Evolutionary conservation across 30 jellyfish, hydroid and myxozoan species (phyloP).

Genomic region (Cassiopea andromeda): DNA sequence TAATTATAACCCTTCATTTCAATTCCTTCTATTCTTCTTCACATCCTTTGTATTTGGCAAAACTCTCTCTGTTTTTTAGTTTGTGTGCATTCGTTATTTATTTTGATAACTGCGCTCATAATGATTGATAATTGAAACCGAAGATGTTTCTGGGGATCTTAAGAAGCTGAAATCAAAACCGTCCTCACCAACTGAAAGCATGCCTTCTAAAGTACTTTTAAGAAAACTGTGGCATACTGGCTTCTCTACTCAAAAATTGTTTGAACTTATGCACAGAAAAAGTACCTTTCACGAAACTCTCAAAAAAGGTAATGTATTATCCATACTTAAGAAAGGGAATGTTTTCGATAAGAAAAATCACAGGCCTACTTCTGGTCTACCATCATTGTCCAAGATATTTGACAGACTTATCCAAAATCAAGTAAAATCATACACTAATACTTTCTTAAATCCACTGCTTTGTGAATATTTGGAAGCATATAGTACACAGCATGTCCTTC

Average conservation of each 20-base stretch:
- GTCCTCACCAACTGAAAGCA: conserved; percentile 11
- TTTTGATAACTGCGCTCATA: not conserved
- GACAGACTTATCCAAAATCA: conserved; percentile 7
- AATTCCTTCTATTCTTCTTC: not conserved
- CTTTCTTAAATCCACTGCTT: not conserved
- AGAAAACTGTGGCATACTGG: not conserved
- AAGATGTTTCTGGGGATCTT: not conserved
- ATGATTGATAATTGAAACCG: not conserved
- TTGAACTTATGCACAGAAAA: not conserved
- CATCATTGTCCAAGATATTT: conserved; percentile 8
- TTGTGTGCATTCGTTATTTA: too few species aligned
- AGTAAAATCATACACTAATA: not conserved
- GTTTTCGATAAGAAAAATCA: not conserved
- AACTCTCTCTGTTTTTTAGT: too few species aligned
- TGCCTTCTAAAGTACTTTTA: not conserved
- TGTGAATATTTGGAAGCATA: not conserved
- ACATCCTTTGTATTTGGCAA: too few species aligned
- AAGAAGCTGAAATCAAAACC: not conserved
- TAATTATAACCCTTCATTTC: not conserved
- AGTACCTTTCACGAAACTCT: too few species aligned
- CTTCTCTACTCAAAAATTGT: not conserved
- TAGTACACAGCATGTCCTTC: not conserved
- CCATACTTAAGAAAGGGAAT: too few species aligned
- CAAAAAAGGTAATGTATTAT: too few species aligned
- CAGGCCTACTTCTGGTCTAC: conserved; percentile 23